Conservation (phyloP, 2,888 invertebrate genomes). For the Dryobota labecula region DNA sequence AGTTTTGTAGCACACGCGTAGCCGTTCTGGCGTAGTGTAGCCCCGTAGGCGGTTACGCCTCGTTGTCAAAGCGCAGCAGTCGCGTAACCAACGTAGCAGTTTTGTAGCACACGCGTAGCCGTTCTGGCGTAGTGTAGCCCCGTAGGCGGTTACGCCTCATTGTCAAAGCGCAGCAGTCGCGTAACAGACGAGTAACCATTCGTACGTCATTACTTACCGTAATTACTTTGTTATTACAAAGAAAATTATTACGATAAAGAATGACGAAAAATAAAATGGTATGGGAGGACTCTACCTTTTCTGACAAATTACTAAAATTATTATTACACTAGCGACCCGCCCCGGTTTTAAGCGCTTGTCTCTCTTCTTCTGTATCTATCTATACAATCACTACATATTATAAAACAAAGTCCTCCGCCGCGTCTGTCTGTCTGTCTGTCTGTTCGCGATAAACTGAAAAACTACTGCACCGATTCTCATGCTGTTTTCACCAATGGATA, state of each 20-base stretch:
- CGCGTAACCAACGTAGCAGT: not conserved
- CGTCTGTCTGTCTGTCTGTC: too few relatives aligned
- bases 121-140: not conserved
- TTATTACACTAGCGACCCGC: not conserved
- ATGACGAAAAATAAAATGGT: not conserved
- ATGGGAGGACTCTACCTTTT: not conserved
- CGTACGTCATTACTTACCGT: too few relatives aligned
- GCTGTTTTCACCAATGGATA: too few relatives aligned
- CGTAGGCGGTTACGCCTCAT: slow-evolving; percentile 6
- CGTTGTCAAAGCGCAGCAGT: too few relatives aligned
- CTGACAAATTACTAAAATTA: not conserved
- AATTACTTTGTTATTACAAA: not conserved
- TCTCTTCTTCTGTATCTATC: too few relatives aligned
- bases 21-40: not conserved
- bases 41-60: not conserved
- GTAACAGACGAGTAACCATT: not conserved
- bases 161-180: not conserved
- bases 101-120: not conserved
- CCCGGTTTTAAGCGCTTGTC: too few relatives aligned
- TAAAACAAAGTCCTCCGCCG: too few relatives aligned
- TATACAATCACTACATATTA: too few relatives aligned
- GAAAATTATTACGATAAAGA: not conserved
- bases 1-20: not conserved
- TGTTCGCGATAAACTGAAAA: too few relatives aligned
- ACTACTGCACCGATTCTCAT: too few relatives aligned